phyloP scores from a whole-genome alignment of 1,140 invertebrate species.

The Trichomalopsis sarcophagae region DNA sequence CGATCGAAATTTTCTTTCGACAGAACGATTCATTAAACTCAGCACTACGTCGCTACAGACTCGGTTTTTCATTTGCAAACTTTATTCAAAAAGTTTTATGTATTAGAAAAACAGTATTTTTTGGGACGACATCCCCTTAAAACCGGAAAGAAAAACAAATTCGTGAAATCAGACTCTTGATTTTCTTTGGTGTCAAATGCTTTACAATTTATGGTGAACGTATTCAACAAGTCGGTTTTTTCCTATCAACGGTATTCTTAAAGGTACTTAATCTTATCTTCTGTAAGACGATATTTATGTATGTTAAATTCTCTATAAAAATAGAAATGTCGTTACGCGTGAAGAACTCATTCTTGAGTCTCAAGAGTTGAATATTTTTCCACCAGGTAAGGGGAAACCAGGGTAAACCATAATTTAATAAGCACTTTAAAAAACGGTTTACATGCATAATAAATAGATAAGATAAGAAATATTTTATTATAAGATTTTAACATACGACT shows the following conservation, averaged over 20 bases:
- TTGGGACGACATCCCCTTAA: no score
- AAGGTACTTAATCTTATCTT: background rate
- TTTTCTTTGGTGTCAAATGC: slow-evolving; percentile 43
- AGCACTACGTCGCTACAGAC: no score
- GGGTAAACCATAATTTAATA: background rate
- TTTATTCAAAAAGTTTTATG: no score
- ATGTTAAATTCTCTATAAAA: slow-evolving; percentile 30
- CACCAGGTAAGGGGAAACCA: background rate
- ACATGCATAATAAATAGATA: background rate
- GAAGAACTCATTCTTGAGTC: no score
- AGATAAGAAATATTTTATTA: slow-evolving; percentile 15
- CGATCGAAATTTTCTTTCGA: no score
- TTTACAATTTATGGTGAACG: slow-evolving; percentile 14
- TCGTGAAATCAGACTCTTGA: slow-evolving; percentile 27
- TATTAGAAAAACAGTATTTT: no score
- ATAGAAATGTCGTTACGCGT: slow-evolving; percentile 24
- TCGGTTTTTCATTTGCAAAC: no score
- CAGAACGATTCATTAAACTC: no score
- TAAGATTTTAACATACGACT: background rate
- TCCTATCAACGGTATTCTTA: background rate
- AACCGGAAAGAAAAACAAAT: background rate
- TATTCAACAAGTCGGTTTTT: slow-evolving; percentile 12
- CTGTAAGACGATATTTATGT: background rate
- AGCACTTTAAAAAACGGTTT: background rate
- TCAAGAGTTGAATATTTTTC: no score